Percentiles rank a stretch among this genome's conserved stretches.
phyloP scores from a whole-genome alignment of 2,113 vertebrate species.

The Porphyrio hochstetteri region DNA sequence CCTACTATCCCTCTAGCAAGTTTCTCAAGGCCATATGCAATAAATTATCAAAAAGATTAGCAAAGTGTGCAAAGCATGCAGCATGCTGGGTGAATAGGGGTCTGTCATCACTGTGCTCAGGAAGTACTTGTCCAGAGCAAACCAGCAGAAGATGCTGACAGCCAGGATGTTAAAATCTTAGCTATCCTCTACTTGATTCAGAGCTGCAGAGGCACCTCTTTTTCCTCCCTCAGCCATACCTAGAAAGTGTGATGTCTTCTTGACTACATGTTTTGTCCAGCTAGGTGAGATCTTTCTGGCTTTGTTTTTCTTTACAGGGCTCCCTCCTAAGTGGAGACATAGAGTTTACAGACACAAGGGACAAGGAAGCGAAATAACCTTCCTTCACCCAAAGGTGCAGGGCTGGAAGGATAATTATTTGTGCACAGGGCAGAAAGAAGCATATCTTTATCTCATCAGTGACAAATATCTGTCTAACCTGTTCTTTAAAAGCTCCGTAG shows the following conservation, averaged over 20 bases:
- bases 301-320: not conserved
- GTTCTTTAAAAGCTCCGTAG: not conserved
- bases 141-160: not conserved
- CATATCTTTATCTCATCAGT: not conserved
- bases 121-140: not conserved
- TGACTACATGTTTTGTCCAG: not conserved
- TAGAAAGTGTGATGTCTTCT: not conserved
- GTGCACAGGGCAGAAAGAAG: not conserved
- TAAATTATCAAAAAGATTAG: not conserved
- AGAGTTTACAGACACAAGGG: not conserved
- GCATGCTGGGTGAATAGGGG: not conserved
- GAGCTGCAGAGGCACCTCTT: not conserved
- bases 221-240: not conserved
- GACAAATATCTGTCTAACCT: not conserved
- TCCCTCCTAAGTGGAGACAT: not conserved
- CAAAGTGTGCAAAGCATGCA: not conserved
- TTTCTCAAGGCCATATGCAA: not conserved
- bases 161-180: not conserved
- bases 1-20: not conserved
- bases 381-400: rapidly evolving
- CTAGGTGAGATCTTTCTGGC: not conserved
- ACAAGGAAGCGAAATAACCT: not conserved
- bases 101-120: not conserved
- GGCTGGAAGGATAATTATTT: not conserved
- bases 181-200: not conserved